Evolutionary conservation across 1,140 invertebrate genomes (phyloP).

Genomic region (Meloidogyne chitwoodi): DNA sequence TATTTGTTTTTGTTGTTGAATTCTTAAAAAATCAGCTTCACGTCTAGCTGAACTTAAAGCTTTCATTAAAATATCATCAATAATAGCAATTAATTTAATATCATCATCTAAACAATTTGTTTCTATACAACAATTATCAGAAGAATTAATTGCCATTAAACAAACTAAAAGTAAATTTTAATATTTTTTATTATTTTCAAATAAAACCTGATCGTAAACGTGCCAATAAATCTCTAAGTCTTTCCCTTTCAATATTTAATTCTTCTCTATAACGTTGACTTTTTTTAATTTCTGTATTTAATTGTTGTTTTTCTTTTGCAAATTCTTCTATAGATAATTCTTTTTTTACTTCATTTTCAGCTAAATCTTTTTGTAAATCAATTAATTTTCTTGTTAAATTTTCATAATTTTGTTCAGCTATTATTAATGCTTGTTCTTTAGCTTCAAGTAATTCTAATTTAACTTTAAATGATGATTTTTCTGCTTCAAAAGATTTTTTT

Average conservation of each 20-base stretch:
- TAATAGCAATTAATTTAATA: constrained; percentile 29
- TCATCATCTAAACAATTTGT: constrained; percentile 29
- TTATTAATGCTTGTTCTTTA: constrained; percentile 12
- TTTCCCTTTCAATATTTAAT: constrained; percentile 22
- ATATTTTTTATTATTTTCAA: too few relatives aligned
- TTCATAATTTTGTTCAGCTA: constrained; percentile 25
- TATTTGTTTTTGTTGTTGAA: constrained; percentile 44
- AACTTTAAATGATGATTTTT: constrained; percentile 15
- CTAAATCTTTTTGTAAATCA: constrained; percentile 19
- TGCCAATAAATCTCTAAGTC: constrained; percentile 32
- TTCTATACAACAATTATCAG: constrained; percentile 13
- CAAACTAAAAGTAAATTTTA: constrained; percentile 14
- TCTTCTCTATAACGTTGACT: constrained; percentile 35
- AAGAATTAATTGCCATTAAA: constrained; percentile 5
- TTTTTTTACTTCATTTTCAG: constrained; percentile 2
- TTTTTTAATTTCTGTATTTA: constrained; percentile 15
- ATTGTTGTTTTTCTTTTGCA: constrained; percentile 1
- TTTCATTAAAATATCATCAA: constrained; percentile 40
- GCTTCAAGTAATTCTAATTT: constrained; percentile 32
- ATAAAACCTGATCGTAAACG: constrained; percentile 37
- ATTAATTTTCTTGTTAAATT: constrained; percentile 22
- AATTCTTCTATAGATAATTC: not conserved
- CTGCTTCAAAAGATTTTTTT: constrained; percentile 27
- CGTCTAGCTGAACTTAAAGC: constrained; percentile 31
- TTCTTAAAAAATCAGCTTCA: constrained; percentile 41